Base-by-base conservation (phyloP, 92 coral and sea anemone genomes). In the Epizoanthus illoricatus region DNA sequence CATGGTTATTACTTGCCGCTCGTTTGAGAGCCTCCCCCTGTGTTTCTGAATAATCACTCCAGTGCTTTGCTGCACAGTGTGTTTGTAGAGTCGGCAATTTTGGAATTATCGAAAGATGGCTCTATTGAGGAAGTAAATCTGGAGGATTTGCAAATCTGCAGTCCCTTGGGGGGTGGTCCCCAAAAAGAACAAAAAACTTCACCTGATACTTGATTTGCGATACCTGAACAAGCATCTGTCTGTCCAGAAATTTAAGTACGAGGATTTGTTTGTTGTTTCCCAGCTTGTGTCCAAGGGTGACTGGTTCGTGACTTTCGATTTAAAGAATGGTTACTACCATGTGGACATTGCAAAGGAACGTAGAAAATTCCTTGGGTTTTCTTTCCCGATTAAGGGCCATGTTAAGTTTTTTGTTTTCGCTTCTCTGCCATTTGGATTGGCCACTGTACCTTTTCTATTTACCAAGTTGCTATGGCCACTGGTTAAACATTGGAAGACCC, bases 261-360 rank as follows among this genome's bases (percentile, higher is more conserved):
- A 75, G 81, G 81, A 75, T 57, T 56, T 75, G 2, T 42, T 54
- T 42, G 52, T 64, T 1, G 61, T 79, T 20, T 79, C 72, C n/a
- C 84, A 76, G 7, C 69, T 79, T 42, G 73, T 65, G 41, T 28
- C 84, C 39, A 63, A 62, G 73, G 84, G 84, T 7, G 84, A 79
- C 73, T 87, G 90, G 90, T 81, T 86, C 23, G 66, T 87, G 57
- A 63, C 86, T 41, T 81, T 87, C 24, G 90, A 87, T 67, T 70
- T 81, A 7, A 67, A 57, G 64, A 87, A 87, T 87, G 87, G 90
- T 40, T 87, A 87, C 71, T 87, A 87, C 70, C 90, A 82, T 69
- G 86, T 87, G 61, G 90, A 74, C 74, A 82, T 87, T 81, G 76
- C 18, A 41, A 23, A 7, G 21, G 79, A 84, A 20, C 90, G 75